Evolutionary conservation across 2,113 vertebrate genomes (phyloP).

Genomic region (Paracanthobrama guichenoti): DNA sequence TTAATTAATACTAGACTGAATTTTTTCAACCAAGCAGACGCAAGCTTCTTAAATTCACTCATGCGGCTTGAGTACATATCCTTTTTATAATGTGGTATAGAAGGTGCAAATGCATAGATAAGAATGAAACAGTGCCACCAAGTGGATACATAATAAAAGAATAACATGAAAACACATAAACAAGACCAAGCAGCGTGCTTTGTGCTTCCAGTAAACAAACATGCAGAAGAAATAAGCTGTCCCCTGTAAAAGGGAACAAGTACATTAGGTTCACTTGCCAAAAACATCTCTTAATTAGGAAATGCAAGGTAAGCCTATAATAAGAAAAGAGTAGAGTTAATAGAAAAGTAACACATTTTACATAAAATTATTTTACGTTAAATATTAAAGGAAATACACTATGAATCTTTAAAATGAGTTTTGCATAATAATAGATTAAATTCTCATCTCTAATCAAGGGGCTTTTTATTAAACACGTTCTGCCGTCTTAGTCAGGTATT

Average conservation of each 20-base stretch:
- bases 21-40: neutral
- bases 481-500: conserved; percentile 6
- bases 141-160: conserved; percentile 23
- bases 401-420: neutral
- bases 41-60: neutral
- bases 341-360: neutral
- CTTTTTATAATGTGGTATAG: neutral
- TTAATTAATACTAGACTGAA: neutral
- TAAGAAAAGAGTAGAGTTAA: neutral
- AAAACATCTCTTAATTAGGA: neutral
- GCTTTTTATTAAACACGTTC: neutral
- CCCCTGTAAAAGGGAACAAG: neutral
- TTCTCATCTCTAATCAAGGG: neutral
- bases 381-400: neutral
- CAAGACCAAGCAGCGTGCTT: neutral
- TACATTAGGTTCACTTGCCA: neutral
- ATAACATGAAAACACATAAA: neutral
- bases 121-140: conserved; percentile 32
- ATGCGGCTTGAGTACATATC: neutral
- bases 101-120: neutral
- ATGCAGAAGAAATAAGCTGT: neutral
- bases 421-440: neutral
- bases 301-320: neutral
- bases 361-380: neutral
- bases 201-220: neutral